Percentiles rank a stretch among this genome's conserved stretches.
Conservation (phyloP, 2,113 vertebrate genomes). For the Apteryx mantelli region DNA sequence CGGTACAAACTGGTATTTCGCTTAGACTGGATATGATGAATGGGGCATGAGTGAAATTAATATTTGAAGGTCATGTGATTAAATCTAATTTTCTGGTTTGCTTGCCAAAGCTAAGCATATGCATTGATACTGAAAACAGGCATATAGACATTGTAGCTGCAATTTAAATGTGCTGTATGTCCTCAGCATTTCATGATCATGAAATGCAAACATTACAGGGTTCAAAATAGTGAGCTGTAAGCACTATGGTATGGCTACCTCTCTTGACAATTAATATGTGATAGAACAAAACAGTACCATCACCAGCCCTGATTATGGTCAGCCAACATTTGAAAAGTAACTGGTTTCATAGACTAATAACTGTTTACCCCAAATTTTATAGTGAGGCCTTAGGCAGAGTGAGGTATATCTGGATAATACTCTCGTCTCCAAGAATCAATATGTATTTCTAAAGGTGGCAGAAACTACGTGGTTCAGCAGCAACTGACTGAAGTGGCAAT, state of each 20-base stretch:
- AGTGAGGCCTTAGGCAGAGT: background rate
- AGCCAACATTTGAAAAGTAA: background rate
- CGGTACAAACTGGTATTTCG: background rate
- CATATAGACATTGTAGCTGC: background rate
- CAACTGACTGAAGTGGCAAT: background rate
- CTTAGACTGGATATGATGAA: background rate
- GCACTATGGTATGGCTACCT: background rate
- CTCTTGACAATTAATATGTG: background rate
- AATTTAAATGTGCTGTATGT: background rate
- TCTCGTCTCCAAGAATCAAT: background rate
- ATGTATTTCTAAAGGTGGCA: background rate
- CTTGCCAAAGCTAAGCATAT: background rate
- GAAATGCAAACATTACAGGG: background rate
- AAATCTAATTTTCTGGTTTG: slow-evolving; percentile 27
- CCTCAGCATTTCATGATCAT: background rate
- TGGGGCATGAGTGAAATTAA: background rate
- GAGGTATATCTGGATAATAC: background rate
- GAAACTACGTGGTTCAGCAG: background rate
- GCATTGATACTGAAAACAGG: background rate
- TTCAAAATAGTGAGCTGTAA: background rate
- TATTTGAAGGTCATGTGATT: background rate
- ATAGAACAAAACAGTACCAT: background rate
- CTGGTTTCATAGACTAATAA: background rate
- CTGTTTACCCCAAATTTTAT: background rate
- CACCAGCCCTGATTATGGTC: background rate